Conservation (phyloP, 2,797 vertebrate species). For the Anguilla megastoma region DNA sequence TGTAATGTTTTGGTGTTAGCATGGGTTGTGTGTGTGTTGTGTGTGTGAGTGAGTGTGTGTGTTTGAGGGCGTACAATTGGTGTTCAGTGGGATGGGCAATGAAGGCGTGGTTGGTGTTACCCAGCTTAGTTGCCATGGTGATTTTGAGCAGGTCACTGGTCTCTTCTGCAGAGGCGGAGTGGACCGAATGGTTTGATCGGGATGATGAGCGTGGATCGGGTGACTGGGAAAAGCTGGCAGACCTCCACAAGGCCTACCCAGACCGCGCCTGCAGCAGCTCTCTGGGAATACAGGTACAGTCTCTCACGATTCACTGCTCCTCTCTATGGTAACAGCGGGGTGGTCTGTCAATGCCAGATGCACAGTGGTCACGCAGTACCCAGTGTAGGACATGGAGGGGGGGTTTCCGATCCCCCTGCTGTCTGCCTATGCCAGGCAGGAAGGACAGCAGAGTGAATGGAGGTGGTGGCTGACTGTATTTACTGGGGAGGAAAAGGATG, state of each 20-base stretch:
- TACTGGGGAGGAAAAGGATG: background rate
- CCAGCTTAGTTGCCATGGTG: background rate
- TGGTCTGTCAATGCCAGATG: background rate
- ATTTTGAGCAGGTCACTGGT: background rate
- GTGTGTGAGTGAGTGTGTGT: conserved; percentile 11
- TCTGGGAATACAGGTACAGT: conserved; percentile 85
- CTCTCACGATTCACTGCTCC: background rate
- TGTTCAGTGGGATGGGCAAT: background rate
- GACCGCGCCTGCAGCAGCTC: conserved; percentile 83
- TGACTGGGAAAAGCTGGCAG: conserved; percentile 88
- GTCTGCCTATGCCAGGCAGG: background rate
- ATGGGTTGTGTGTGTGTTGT: background rate
- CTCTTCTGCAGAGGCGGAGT: conserved; percentile 82
- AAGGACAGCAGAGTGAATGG: background rate
- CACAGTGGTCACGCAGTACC: too few relatives aligned
- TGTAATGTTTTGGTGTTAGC: conserved; percentile 13
- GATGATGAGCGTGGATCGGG: conserved; percentile 79
- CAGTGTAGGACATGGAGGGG: background rate
- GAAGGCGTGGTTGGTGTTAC: background rate
- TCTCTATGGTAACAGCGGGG: background rate
- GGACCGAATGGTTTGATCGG: conserved; percentile 91
- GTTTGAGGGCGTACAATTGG: background rate
- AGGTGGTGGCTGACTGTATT: background rate
- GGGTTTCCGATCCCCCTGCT: background rate
- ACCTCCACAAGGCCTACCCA: conserved; percentile 79